Conservation (phyloP, 64 coral and sea anemone genomes). For the Montipora foliosa region DNA sequence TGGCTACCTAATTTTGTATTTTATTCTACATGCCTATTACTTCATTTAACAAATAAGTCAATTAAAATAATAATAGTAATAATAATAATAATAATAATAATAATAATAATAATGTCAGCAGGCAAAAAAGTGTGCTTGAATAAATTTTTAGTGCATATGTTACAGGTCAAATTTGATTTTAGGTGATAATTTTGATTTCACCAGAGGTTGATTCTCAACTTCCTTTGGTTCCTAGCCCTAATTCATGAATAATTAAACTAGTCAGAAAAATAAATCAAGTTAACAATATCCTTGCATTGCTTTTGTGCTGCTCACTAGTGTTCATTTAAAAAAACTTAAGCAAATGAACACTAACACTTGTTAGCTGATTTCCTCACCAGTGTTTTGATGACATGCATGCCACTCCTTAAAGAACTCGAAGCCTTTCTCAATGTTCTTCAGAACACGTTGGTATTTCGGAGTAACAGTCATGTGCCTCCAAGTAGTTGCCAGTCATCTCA, state of each 20-base stretch:
- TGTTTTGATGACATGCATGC: constrained; percentile 1
- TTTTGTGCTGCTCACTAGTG: too few relatives aligned
- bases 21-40: neutral
- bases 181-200: too few relatives aligned
- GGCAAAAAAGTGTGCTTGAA: neutral
- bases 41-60: too few relatives aligned
- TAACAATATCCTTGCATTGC: neutral
- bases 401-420: constrained; percentile 8
- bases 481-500: constrained; percentile 6
- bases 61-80: neutral
- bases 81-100: neutral
- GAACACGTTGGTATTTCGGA: neutral
- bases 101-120: neutral
- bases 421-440: neutral
- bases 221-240: neutral
- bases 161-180: too few relatives aligned
- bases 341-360: too few relatives aligned
- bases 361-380: neutral
- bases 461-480: constrained; percentile 9
- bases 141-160: neutral
- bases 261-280: too few relatives aligned
- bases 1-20: neutral
- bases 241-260: neutral
- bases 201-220: too few relatives aligned
- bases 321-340: too few relatives aligned